Base-by-base conservation (phyloP, 2,113 vertebrate species). In the Oreocharis arfaki region DNA sequence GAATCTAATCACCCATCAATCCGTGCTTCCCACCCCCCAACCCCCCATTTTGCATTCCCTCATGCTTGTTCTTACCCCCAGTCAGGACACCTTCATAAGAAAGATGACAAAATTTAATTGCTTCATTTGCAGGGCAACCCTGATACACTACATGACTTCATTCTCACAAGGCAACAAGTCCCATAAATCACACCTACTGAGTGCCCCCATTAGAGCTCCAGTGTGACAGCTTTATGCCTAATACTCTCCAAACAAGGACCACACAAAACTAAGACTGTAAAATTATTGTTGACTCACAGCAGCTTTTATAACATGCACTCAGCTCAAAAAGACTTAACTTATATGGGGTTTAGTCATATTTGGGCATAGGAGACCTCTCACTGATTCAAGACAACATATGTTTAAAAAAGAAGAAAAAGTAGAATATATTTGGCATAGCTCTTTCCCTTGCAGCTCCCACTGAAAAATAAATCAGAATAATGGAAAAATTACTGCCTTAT, bases 261-360 rank as follows among this genome's bases (percentile, higher is more conserved):
- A 98, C 98, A 98, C 97, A 98, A 97, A 97, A 96, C 63, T 95
- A 86, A 94, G 95, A 94, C 91, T 87, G 42, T 96, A 97, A 98
- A 97, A 96, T 96, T 91, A 69, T 92, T 32, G 28, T 97, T 96
- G 96, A 97, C 96, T 97, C 96, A 91, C 70, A 97, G 93, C 35
- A 28, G 92, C 93, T 98, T 97, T 98, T 96, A 97, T 41, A 52
- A 92, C 90, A 95, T 27, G 71, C 84, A 86, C 21, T 77, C 73
- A 92, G 79, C 93, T 98, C 93, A 95, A 95, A 97, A 93, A 78
- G 84, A 73, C 92, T 97, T 95, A 95, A 96, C 86, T 93, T 93
- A 93, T 73, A 96, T 80, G 84, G 55, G 17, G 90, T 97, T 97
- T 97, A 97, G 97, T 98, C 84, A 87, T 96, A 77, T 95, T 95